Percentiles rank a stretch among this genome's conserved stretches.
phyloP scores from a whole-genome alignment of 2,888 invertebrate species.

The Melitaea athalia region DNA sequence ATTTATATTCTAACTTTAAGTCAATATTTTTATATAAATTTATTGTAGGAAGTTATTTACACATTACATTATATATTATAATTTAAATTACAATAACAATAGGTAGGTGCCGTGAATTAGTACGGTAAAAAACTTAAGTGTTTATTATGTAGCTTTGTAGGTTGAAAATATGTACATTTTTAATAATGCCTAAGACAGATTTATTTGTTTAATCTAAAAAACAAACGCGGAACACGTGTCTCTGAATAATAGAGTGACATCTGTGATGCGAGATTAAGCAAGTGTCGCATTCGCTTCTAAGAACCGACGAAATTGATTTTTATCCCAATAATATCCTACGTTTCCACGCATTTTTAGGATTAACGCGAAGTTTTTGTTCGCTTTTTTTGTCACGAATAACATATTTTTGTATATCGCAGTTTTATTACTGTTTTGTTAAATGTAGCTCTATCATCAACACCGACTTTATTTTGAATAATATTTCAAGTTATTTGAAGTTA shows the following conservation, averaged over 20 bases:
- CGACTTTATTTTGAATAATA: neutral
- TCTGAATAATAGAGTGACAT: constrained; percentile 64
- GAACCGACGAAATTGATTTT: constrained; percentile 67
- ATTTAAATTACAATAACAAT: too few relatives aligned
- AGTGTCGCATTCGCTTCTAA: constrained; percentile 70
- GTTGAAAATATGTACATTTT: neutral
- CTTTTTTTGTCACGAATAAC: constrained; percentile 40
- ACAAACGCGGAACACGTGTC: constrained; percentile 70
- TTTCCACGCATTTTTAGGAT: constrained; percentile 65
- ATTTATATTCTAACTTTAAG: neutral
- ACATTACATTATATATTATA: too few relatives aligned
- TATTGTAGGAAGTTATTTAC: too few relatives aligned
- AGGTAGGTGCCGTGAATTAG: too few relatives aligned
- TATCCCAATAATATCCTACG: constrained; percentile 42
- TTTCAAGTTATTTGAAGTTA: neutral
- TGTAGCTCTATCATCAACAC: neutral
- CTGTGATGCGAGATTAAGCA: constrained; percentile 74
- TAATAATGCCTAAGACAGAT: constrained; percentile 15
- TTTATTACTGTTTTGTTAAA: neutral
- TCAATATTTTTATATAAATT: too few relatives aligned
- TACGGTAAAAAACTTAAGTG: too few relatives aligned
- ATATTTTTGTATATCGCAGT: constrained; percentile 6
- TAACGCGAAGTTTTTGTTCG: constrained; percentile 50
- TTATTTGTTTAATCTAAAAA: constrained; percentile 36
- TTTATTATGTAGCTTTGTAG: neutral